These are phyloP conservation scores for Crax fasciolata DNA, from an alignment of 2,797 vertebrate species.

Conservation along the genomic window DNA sequence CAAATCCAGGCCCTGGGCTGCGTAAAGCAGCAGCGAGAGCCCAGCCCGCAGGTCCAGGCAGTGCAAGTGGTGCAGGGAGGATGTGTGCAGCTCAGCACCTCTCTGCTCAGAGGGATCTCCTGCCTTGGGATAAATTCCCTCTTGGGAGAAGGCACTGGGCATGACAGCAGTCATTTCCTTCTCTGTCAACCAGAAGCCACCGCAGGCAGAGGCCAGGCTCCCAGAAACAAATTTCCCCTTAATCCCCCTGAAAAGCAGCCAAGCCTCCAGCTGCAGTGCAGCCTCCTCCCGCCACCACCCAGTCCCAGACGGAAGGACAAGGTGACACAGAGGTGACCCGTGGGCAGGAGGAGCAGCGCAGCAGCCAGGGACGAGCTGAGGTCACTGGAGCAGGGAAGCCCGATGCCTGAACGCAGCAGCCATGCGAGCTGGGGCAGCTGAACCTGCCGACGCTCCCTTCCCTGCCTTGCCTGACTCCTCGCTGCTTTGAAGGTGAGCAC, in stretches of 20 bases:
- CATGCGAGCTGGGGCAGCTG: background rate
- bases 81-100: background rate
- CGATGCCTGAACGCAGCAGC: background rate
- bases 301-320: slow-evolving; percentile 16
- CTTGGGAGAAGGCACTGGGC: background rate
- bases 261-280: accelerated
- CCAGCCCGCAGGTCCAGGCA: background rate
- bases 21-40: background rate
- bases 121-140: background rate
- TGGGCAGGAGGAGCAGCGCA: background rate
- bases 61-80: background rate
- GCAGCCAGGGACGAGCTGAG: background rate
- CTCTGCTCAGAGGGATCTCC: background rate
- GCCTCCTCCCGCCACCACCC: background rate
- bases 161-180: background rate
- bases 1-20: slow-evolving; percentile 25
- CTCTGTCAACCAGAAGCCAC: background rate
- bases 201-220: slow-evolving; percentile 2
- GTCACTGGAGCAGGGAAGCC: slow-evolving; percentile 57
- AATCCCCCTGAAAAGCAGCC: slow-evolving; percentile 24
- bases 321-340: slow-evolving; percentile 49
- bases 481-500: background rate
- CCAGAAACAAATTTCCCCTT: slow-evolving; percentile 26
- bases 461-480: background rate
- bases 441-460: background rate